Conservation (phyloP, 1,140 invertebrate genomes). For the Copidosoma floridanum region DNA sequence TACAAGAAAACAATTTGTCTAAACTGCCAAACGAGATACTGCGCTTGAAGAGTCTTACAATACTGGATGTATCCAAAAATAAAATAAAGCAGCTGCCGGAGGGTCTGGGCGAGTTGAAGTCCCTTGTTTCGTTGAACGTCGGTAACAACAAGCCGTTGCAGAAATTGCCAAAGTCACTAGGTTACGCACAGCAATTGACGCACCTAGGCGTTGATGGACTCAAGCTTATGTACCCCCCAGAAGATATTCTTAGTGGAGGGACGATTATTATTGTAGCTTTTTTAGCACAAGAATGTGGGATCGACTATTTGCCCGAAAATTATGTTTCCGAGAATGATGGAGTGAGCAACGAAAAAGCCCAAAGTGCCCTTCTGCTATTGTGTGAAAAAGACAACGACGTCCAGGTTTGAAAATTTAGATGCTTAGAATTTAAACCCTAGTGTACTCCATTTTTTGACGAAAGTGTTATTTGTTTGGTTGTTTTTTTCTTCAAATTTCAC, state of each 20-base stretch:
- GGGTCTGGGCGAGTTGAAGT: conserved; percentile 63
- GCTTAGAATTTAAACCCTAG: conserved; percentile 2
- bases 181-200: conserved; percentile 59
- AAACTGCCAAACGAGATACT: conserved; percentile 68
- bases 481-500: background rate
- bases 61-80: conserved; percentile 72
- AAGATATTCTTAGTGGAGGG: conserved; percentile 60
- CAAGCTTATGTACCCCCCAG: conserved; percentile 64
- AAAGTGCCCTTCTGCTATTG: conserved; percentile 29
- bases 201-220: conserved; percentile 63
- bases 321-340: conserved; percentile 32
- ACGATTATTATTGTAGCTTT: conserved; percentile 68
- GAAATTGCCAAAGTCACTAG: conserved; percentile 63
- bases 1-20: conserved; percentile 66
- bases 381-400: conserved; percentile 45
- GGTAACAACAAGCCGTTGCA: conserved; percentile 61
- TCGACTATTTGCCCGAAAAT: conserved; percentile 44
- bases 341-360: conserved; percentile 26
- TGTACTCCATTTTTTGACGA: conserved; percentile 5
- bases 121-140: conserved; percentile 60
- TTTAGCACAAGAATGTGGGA: conserved; percentile 55
- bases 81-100: conserved; percentile 66
- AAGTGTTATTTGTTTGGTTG: background rate
- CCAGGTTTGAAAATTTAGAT: conserved; percentile 40
- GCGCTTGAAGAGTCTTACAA: conserved; percentile 61